Conservation (phyloP, 2,113 vertebrate species). For the Chaetodon trifascialis region DNA sequence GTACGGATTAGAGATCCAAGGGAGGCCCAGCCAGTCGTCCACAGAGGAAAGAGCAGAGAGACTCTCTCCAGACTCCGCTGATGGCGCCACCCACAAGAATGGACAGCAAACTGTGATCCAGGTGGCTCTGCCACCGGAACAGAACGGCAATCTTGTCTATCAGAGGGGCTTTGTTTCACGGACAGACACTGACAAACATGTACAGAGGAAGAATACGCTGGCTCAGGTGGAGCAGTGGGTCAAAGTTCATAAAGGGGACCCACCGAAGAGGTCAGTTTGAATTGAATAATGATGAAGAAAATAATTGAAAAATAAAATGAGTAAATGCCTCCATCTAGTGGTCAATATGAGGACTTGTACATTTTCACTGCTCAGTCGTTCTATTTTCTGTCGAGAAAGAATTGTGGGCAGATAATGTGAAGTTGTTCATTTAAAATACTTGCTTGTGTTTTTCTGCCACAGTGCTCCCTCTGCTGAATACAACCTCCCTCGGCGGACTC, state of each 20-base stretch:
- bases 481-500: constrained; percentile 88
- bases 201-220: constrained; percentile 91
- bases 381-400: background rate
- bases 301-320: background rate
- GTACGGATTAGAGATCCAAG: constrained; percentile 86
- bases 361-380: background rate
- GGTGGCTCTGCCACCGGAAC: constrained; percentile 84
- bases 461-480: constrained; percentile 87
- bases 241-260: constrained; percentile 92
- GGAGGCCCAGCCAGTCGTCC: constrained; percentile 78
- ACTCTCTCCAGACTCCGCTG: constrained; percentile 83
- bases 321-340: constrained; percentile 73
- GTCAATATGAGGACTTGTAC: constrained; percentile 18
- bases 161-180: constrained; percentile 86
- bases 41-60: constrained; percentile 81
- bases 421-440: background rate
- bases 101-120: constrained; percentile 81
- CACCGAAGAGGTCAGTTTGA: constrained; percentile 90
- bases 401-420: too few species aligned
- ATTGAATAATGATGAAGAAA: background rate
- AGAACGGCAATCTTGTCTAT: constrained; percentile 89
- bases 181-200: constrained; percentile 88
- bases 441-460: constrained; percentile 23
- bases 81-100: constrained; percentile 86
- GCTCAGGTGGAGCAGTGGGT: constrained; percentile 96